Conservation (phyloP, 2,797 vertebrate species). For the Ciconia nigra region DNA sequence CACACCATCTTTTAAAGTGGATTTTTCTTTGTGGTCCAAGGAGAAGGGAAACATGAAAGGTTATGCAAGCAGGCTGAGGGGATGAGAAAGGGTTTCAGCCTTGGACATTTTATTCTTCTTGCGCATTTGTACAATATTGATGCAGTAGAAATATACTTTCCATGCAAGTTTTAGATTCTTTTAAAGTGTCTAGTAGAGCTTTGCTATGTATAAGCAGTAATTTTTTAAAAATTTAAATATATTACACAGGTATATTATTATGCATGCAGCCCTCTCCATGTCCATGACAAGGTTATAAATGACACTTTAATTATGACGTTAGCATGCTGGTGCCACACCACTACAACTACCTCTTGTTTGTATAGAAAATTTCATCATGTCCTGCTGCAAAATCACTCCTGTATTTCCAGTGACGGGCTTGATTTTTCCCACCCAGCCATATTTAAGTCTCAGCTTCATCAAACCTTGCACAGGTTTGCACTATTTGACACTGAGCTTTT, state of each 20-base stretch:
- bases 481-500: not conserved
- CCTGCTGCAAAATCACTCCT: not conserved
- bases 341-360: not conserved
- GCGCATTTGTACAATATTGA: not conserved
- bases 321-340: not conserved
- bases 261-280: not conserved
- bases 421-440: not conserved
- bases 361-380: not conserved
- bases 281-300: not conserved
- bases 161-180: not conserved
- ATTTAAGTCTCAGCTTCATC: not conserved
- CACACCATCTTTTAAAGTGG: not conserved
- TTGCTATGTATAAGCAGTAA: not conserved
- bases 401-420: not conserved
- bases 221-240: not conserved
- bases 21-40: not conserved
- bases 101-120: not conserved
- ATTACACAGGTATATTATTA: not conserved
- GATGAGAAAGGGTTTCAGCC: not conserved
- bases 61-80: not conserved
- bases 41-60: not conserved
- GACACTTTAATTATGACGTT: not conserved
- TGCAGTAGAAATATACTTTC: not conserved
- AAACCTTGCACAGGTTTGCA: not conserved
- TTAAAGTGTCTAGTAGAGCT: not conserved